phyloP scores from a whole-genome alignment of 2,797 vertebrate species.

The Squalus acanthias region DNA sequence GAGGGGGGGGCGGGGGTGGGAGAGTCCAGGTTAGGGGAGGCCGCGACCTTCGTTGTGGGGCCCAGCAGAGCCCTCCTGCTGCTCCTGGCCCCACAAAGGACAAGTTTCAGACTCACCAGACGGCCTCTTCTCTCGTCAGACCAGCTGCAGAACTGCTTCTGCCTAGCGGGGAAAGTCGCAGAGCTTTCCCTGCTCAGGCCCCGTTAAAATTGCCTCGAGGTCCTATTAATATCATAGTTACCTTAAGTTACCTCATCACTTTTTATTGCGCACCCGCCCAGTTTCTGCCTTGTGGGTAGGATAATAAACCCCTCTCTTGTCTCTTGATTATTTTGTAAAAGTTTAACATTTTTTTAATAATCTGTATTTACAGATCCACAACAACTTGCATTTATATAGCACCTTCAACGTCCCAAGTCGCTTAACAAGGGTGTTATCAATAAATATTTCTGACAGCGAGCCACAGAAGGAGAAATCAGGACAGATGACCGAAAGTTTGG shows the following conservation, averaged over 20 bases:
- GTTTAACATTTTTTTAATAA: neutral
- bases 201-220: neutral
- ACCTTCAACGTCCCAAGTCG: neutral
- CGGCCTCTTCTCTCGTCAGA: neutral
- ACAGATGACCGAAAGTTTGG: neutral
- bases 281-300: neutral
- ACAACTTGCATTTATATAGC: neutral
- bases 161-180: neutral
- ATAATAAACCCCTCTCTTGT: neutral
- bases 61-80: neutral
- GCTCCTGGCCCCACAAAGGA: neutral
- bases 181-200: neutral
- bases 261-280: neutral
- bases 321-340: neutral
- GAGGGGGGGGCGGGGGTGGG: neutral
- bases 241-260: neutral
- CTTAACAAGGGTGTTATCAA: neutral
- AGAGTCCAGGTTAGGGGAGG: neutral
- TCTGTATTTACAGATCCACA: neutral
- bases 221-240: neutral
- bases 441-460: neutral
- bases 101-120: neutral
- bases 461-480: neutral
- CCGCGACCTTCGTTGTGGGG: neutral
- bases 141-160: neutral